phyloP scores from a whole-genome alignment of 2,113 vertebrate genomes.

The Epinephelus cyanopodus region DNA sequence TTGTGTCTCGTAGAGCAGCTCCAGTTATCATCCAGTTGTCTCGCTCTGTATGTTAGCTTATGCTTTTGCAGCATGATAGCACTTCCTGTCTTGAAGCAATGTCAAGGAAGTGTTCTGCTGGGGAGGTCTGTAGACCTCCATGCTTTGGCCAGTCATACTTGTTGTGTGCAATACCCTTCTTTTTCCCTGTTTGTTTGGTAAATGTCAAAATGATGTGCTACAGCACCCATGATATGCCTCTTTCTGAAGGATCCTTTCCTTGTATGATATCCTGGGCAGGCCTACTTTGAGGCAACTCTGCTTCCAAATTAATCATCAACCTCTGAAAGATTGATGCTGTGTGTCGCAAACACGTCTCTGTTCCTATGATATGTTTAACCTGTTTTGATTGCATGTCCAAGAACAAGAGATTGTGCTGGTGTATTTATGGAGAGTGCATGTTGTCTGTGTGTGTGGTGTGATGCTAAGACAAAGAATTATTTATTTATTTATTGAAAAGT shows the following conservation, averaged over 20 bases:
- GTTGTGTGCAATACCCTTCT: constrained; percentile 32
- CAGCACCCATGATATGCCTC: constrained; percentile 28
- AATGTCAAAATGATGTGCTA: constrained; percentile 59
- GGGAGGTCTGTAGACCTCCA: constrained; percentile 6
- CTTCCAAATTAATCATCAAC: constrained; percentile 30
- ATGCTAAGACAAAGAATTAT: background rate
- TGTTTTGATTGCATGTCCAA: constrained; percentile 39
- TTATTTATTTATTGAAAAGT: background rate
- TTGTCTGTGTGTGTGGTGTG: background rate
- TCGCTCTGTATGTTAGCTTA: constrained; percentile 13
- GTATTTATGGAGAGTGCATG: constrained; percentile 4
- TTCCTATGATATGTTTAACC: background rate
- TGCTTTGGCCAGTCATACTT: constrained; percentile 30
- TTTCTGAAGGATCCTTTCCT: constrained; percentile 73
- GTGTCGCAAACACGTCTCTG: constrained; percentile 26
- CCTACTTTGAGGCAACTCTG: constrained; percentile 39
- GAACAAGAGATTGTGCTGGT: background rate
- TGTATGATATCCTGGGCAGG: constrained; percentile 67
- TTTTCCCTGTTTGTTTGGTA: constrained; percentile 58
- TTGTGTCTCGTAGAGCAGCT: constrained; percentile 72
- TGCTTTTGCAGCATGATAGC: constrained; percentile 69
- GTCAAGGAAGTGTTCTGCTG: constrained; percentile 34
- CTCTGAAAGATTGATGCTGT: constrained; percentile 39
- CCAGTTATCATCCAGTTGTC: constrained; percentile 44
- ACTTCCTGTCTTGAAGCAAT: constrained; percentile 52